Conservation (phyloP, 2,797 vertebrate genomes). For the Xenopus petersii region DNA sequence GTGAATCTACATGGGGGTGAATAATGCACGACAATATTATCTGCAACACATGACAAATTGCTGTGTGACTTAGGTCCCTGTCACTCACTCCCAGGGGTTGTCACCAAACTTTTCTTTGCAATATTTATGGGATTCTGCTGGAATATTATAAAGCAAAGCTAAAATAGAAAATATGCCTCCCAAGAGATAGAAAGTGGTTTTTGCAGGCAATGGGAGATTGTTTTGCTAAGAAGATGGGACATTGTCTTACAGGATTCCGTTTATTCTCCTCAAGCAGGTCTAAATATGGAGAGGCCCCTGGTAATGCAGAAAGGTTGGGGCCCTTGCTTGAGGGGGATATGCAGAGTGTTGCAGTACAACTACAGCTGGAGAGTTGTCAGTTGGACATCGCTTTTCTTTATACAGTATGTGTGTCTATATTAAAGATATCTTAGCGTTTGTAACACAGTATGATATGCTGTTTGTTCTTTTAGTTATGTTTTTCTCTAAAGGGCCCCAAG, state of each 20-base stretch:
- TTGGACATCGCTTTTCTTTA: no score
- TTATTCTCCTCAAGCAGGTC: no score
- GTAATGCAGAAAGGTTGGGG: no score
- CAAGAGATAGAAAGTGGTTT: constrained; percentile 22
- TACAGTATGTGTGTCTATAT: no score
- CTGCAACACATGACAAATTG: constrained; percentile 5
- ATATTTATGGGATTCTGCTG: constrained; percentile 32
- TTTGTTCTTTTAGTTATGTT: no score
- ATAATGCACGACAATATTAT: not conserved
- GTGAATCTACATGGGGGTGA: not conserved
- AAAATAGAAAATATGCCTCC: constrained; percentile 31
- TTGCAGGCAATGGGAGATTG: not conserved
- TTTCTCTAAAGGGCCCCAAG: no score
- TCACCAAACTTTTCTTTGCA: not conserved
- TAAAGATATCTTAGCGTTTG: no score
- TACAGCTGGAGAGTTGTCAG: no score
- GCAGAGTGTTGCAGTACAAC: no score
- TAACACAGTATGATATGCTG: no score
- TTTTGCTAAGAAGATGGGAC: not conserved
- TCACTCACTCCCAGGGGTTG: constrained; percentile 3
- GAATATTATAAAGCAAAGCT: constrained; percentile 27
- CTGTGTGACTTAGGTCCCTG: constrained; percentile 17
- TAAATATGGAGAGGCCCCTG: no score
- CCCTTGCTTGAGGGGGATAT: no score
- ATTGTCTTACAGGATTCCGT: constrained; percentile 25